phyloP scores from a whole-genome alignment of 30 jellyfish, hydroid and myxozoan genomes.

The Rhopilema esculentum region DNA sequence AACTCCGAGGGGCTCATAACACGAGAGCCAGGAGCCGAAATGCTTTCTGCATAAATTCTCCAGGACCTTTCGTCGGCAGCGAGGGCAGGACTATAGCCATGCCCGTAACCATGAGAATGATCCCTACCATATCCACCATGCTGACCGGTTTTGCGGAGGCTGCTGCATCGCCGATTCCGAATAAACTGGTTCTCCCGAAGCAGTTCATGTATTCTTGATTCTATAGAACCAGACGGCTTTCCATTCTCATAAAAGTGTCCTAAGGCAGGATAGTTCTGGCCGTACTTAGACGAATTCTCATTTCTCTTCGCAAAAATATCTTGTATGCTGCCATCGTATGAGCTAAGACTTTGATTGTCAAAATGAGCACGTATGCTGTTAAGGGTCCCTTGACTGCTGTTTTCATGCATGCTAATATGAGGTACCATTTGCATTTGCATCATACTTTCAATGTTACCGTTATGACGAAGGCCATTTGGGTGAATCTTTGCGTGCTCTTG shows the following conservation, averaged over 20 bases:
- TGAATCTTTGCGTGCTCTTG: neutral
- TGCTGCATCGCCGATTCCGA: slow-evolving; percentile 52
- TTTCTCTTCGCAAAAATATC: slow-evolving; percentile 11
- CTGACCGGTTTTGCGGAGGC: slow-evolving; percentile 47
- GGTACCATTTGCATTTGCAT: neutral
- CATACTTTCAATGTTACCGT: neutral
- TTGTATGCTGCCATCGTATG: slow-evolving; percentile 43
- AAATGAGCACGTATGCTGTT: neutral
- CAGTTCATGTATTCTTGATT: slow-evolving; percentile 6
- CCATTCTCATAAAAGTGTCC: slow-evolving; percentile 33
- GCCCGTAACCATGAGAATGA: slow-evolving; percentile 2
- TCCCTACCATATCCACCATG: slow-evolving; percentile 6
- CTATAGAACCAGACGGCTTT: slow-evolving; percentile 3
- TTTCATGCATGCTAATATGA: neutral
- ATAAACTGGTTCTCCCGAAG: neutral
- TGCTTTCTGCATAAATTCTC: slow-evolving; percentile 9
- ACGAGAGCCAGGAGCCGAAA: slow-evolving; percentile 47
- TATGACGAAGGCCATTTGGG: neutral
- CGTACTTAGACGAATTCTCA: neutral
- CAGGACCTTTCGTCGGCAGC: slow-evolving; percentile 20
- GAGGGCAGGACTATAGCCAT: neutral
- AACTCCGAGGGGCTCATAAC: slow-evolving; percentile 18
- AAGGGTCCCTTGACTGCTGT: neutral
- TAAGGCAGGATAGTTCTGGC: neutral
- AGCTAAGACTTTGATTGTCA: slow-evolving; percentile 32